phyloP scores from a whole-genome alignment of 2,113 vertebrate genomes.

The Gobiocypris rarus region DNA sequence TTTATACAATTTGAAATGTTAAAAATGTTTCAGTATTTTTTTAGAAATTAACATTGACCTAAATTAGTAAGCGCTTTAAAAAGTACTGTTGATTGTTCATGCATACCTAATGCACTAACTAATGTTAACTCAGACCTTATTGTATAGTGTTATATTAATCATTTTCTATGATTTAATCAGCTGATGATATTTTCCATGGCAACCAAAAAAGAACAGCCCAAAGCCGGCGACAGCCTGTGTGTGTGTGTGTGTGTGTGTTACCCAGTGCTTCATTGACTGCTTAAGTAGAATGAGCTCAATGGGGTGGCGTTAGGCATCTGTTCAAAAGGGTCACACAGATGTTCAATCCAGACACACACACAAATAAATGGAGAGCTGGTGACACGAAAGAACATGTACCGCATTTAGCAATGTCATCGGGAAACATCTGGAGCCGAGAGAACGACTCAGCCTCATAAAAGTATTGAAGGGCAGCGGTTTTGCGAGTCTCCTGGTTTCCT shows the following conservation, averaged over 20 bases:
- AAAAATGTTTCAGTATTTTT: neutral
- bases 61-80: neutral
- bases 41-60: neutral
- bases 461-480: slow-evolving; percentile 8
- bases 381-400: slow-evolving; percentile 20
- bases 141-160: neutral
- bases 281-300: slow-evolving; percentile 63
- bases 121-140: neutral
- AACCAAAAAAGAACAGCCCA: slow-evolving; percentile 30
- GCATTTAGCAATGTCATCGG: slow-evolving; percentile 34
- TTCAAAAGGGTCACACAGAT: slow-evolving; percentile 69
- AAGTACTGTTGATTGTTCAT: neutral
- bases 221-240: neutral
- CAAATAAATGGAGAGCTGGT: slow-evolving; percentile 35
- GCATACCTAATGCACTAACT: neutral
- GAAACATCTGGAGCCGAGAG: slow-evolving; percentile 28
- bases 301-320: slow-evolving; percentile 62
- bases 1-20: neutral
- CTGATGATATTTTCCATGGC: slow-evolving; percentile 17
- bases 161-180: too few species aligned
- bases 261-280: slow-evolving; percentile 50
- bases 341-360: slow-evolving; percentile 58
- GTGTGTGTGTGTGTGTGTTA: slow-evolving; percentile 18
- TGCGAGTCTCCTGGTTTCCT: neutral
- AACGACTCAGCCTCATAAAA: neutral